Base-by-base conservation (phyloP, 2,888 invertebrate genomes). In the Creontiades dilutus region DNA sequence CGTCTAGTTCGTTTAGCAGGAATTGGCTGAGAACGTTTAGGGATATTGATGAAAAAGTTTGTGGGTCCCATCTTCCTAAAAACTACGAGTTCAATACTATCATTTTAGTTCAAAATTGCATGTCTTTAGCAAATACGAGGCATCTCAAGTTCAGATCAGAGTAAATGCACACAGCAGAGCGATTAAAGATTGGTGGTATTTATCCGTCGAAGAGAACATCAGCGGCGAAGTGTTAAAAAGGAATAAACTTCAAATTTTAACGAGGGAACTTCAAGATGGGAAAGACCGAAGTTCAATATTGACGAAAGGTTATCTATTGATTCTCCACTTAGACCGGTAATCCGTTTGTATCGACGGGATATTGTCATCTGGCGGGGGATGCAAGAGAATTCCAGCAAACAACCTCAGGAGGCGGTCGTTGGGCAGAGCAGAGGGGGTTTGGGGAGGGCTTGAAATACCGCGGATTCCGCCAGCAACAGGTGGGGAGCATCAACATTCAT, bases 401-500 rank as follows among this genome's bases (percentile, higher is more conserved):
- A 68, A 23, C 68, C 23, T 68, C 68, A 68, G 68, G 19, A n/a
- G 57, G 14, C n/a, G 57, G 57, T n/a, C 3, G 52, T 0, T 2
- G 57, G 5, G 57, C n/a, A n/a, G 19, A 14, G 57, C 16, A 37
- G n/a, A n/a, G n/a, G n/a, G n/a, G 37, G 37, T 7, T 2, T 16
- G 14, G 57, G 14, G 16, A 1, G 57, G 14, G 5, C n/a, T 7
- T 14, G 57, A n/a, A n/a, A n/a, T 57, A n/a, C 57, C 68, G 61
- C 13, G 68, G 68, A 68, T 68, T 68, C 68, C 23, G 0, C 23
- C 68, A 68, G 68, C 68, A 68, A 68, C 68, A 68, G 68, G 68
- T 68, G 68, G 57, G 37, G 52, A 68, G 68, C 68, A 68, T 68
- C 68, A 68, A 68, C 68, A 68, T 68, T 68, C 68, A 68, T 4